A percentile compares a stretch with the other conserved stretches of the same genome.
Evolutionary conservation across 1,140 invertebrate species (phyloP).

Genomic region (Ostrea denselamellosa): DNA sequence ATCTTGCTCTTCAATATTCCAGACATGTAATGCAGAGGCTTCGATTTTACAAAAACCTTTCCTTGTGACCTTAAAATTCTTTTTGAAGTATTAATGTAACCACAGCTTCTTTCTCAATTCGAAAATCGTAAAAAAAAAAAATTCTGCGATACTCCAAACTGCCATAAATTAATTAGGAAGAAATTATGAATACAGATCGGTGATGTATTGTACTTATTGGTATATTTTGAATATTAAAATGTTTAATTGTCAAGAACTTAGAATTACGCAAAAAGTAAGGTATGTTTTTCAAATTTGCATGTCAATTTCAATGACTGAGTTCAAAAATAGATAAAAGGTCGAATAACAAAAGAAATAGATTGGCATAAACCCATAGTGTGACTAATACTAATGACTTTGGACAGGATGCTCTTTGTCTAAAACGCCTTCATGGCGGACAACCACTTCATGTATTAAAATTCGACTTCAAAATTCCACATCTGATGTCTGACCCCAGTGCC

Average conservation of each 20-base stretch:
- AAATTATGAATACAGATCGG: neutral
- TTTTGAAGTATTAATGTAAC: neutral
- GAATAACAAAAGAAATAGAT: neutral
- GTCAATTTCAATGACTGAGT: neutral
- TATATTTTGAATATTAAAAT: neutral
- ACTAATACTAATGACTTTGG: conserved; percentile 30
- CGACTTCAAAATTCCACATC: neutral
- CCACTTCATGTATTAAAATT: neutral
- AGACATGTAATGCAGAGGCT: neutral
- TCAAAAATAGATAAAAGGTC: conserved; percentile 13
- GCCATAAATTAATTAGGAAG: neutral
- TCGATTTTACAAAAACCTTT: neutral
- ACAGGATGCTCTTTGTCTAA: conserved; percentile 27
- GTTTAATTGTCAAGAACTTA: neutral
- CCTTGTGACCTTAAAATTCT: neutral
- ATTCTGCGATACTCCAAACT: neutral
- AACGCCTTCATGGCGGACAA: neutral
- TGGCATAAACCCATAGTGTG: neutral
- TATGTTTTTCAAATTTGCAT: conserved; percentile 18
- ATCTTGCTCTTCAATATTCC: neutral
- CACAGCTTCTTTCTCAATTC: neutral
- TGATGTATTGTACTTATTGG: neutral
- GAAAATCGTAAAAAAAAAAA: too few relatives aligned
- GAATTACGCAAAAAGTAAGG: neutral
- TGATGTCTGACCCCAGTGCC: neutral